A percentile compares a stretch with the other conserved stretches of the same genome.
Evolutionary conservation across 1,140 invertebrate genomes (phyloP).

Genomic region (Heliconius nattereri): DNA sequence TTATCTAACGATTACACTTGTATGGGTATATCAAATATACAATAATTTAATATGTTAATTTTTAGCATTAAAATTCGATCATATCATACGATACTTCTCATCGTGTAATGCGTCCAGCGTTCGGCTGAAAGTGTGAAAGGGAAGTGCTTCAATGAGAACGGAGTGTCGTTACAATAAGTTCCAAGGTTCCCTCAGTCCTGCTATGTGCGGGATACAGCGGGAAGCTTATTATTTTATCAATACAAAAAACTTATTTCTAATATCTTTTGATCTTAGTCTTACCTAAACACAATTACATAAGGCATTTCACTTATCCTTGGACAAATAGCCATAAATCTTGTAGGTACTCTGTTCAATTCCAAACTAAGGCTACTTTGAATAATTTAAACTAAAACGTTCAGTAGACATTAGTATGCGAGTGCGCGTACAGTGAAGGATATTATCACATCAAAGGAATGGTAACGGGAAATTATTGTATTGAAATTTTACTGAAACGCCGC

Average conservation of each 20-base stretch:
- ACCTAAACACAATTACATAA: neutral
- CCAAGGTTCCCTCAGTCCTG: no score
- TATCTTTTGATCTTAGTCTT: neutral
- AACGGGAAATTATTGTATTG: conserved; percentile 28
- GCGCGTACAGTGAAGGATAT: conserved; percentile 26
- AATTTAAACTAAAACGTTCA: conserved; percentile 15
- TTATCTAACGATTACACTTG: no score
- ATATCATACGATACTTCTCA: no score
- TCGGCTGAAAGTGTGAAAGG: no score
- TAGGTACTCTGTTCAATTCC: neutral
- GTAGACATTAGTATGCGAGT: conserved; percentile 20
- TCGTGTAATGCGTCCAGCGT: no score
- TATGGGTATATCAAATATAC: no score
- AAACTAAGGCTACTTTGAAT: conserved; percentile 9
- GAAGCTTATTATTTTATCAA: neutral
- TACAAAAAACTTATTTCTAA: neutral
- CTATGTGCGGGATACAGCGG: no score
- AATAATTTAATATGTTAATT: no score
- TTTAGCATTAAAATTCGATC: no score
- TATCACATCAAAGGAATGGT: conserved; percentile 33
- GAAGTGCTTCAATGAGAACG: no score
- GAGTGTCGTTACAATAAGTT: no score
- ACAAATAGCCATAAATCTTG: conserved; percentile 7
- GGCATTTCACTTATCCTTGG: conserved; percentile 6
- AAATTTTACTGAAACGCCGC: conserved; percentile 11